Evolutionary conservation across 2,888 invertebrate genomes (phyloP).

Genomic region (Orthosia gracilis): DNA sequence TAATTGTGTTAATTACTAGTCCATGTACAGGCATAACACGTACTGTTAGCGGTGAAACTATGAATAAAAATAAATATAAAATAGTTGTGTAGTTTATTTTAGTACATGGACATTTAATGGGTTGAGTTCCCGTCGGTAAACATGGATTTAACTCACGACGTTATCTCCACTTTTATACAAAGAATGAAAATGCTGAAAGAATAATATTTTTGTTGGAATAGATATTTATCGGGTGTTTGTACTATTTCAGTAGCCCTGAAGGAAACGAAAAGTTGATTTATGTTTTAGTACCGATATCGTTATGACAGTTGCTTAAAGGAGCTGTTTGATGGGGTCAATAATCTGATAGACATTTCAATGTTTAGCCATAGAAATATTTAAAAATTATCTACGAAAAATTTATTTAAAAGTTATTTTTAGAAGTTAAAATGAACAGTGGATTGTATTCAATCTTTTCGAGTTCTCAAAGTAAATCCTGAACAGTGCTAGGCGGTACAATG

Average conservation of each 20-base stretch:
- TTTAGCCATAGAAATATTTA: background rate
- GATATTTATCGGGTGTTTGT: constrained; percentile 60
- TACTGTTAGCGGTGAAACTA: constrained; percentile 39
- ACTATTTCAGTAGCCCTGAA: constrained; percentile 52
- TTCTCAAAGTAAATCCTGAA: constrained; percentile 19
- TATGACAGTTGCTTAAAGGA: constrained; percentile 26
- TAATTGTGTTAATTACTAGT: constrained; percentile 55
- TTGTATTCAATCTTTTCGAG: constrained; percentile 26
- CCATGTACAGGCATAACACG: constrained; percentile 42
- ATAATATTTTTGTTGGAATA: constrained; percentile 58
- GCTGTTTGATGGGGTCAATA: constrained; percentile 3
- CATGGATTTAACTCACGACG: constrained; percentile 65
- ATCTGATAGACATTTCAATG: background rate
- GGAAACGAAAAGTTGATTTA: constrained; percentile 50
- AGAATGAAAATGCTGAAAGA: constrained; percentile 59
- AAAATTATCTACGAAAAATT: background rate
- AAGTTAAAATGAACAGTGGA: background rate
- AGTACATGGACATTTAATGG: constrained; percentile 50
- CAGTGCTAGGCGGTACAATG: constrained; percentile 21
- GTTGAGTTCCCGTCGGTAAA: constrained; percentile 62
- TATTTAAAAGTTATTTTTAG: background rate
- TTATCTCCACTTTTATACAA: constrained; percentile 60
- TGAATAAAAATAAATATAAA: constrained; percentile 53
- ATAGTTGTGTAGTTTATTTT: constrained; percentile 47
- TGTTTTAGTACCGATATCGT: constrained; percentile 49